Percentiles rank a stretch among this genome's conserved stretches.
Conservation (phyloP, 1,140 invertebrate species). For the Zaprionus ornatus region DNA sequence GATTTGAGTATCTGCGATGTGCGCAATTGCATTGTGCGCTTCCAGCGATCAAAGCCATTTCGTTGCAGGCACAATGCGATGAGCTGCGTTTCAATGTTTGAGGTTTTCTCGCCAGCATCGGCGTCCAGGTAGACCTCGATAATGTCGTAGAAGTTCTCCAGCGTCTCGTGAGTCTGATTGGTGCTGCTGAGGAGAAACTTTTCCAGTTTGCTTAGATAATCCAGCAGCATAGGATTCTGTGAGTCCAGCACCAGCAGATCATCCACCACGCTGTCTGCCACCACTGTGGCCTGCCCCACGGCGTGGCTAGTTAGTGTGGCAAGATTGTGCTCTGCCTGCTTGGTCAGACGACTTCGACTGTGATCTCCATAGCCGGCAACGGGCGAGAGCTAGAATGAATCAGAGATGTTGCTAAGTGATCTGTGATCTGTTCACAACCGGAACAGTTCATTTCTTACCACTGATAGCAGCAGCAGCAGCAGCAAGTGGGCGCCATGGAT, state of each 20-base stretch:
- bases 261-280: conserved; percentile 61
- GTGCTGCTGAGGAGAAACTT: conserved; percentile 26
- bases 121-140: conserved; percentile 47
- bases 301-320: conserved; percentile 42
- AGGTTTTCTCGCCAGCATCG: conserved; percentile 48
- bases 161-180: conserved; percentile 40
- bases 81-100: conserved; percentile 55
- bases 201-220: conserved; percentile 52
- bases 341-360: conserved; percentile 41
- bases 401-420: not conserved
- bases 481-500: not conserved
- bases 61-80: conserved; percentile 62
- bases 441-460: conserved; percentile 15
- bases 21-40: conserved; percentile 59
- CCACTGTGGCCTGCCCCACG: conserved; percentile 48
- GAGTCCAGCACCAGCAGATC: conserved; percentile 64
- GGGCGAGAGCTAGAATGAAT: not conserved
- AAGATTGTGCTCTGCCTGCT: conserved; percentile 56
- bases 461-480: conserved; percentile 9
- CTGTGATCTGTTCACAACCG: not conserved
- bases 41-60: conserved; percentile 69
- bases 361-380: conserved; percentile 43
- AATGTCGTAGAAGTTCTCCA: conserved; percentile 52
- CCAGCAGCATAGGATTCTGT: conserved; percentile 41
- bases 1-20: conserved; percentile 50